Percentiles rank a stretch among this genome's conserved stretches.
Evolutionary conservation across 2,113 vertebrate genomes (phyloP).

Genomic region (Rhombomys opimus): DNA sequence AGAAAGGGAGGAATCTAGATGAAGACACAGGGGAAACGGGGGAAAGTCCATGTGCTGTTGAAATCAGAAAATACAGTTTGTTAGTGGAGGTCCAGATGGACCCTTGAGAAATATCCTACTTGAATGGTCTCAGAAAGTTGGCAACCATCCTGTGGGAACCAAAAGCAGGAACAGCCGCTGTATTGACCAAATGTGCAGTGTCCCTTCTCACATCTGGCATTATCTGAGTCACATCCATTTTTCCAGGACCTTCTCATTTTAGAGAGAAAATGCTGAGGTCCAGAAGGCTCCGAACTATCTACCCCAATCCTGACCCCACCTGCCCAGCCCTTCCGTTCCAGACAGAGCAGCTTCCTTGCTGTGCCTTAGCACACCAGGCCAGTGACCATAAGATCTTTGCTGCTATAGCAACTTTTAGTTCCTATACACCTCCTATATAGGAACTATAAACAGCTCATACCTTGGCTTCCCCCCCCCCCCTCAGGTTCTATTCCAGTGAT

Average conservation of each 20-base stretch:
- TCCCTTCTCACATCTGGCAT: slow-evolving; percentile 49
- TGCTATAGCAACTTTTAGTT: not conserved
- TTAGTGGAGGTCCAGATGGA: slow-evolving; percentile 64
- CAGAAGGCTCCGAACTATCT: accelerated
- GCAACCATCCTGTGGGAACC: slow-evolving; percentile 64
- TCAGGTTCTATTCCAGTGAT: not conserved
- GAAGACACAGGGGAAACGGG: not conserved
- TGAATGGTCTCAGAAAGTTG: slow-evolving; percentile 59
- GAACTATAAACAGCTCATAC: not conserved
- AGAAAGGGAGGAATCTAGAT: not conserved
- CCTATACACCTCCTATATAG: not conserved
- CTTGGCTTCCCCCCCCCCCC: not conserved
- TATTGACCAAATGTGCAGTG: not conserved
- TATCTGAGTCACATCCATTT: not conserved
- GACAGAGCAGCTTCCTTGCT: not conserved
- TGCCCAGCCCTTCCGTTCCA: not conserved
- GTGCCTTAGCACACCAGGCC: not conserved
- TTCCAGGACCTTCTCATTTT: not conserved
- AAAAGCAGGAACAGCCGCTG: slow-evolving; percentile 58
- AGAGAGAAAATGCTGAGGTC: slow-evolving; percentile 1
- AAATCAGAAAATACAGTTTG: slow-evolving; percentile 49
- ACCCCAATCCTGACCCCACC: no score
- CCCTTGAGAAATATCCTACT: slow-evolving; percentile 66
- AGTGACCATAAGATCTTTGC: not conserved
- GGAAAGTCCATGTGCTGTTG: slow-evolving; percentile 53